Evolutionary conservation across 2,113 vertebrate genomes (phyloP).

Genomic region (Megalops atlanticus): DNA sequence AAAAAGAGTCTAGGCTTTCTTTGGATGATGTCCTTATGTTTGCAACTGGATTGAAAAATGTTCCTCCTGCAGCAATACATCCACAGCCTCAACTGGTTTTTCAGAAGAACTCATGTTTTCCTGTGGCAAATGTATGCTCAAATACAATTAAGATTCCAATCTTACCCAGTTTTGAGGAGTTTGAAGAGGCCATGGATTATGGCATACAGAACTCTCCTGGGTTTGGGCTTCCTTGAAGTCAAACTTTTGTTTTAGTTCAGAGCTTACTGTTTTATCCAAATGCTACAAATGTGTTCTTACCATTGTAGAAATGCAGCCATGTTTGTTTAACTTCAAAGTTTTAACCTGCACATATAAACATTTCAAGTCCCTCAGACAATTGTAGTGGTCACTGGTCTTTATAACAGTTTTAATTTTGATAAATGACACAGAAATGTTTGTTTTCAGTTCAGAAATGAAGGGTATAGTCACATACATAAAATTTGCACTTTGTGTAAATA

Average conservation of each 20-base stretch:
- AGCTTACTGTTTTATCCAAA: background rate
- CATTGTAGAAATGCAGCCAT: constrained; percentile 4
- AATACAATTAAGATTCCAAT: constrained; percentile 35
- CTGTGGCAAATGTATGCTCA: constrained; percentile 28
- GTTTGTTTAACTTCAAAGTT: background rate
- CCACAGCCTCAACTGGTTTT: constrained; percentile 22
- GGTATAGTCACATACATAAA: too few species aligned
- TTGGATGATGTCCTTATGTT: constrained; percentile 33
- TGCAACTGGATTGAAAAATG: constrained; percentile 23
- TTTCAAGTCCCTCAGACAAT: background rate
- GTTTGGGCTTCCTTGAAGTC: constrained; percentile 13
- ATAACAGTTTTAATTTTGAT: too few species aligned
- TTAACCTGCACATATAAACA: constrained; percentile 1
- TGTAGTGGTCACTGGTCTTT: too few species aligned
- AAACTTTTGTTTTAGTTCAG: background rate
- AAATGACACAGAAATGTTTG: constrained; percentile 3
- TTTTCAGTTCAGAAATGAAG: constrained; percentile 3
- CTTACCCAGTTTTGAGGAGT: constrained; percentile 21
- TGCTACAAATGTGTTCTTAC: constrained; percentile 1
- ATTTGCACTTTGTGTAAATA: too few species aligned
- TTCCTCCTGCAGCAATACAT: constrained; percentile 25
- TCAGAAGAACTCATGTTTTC: constrained; percentile 19
- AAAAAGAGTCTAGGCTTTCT: constrained; percentile 6
- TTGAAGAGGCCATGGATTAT: constrained; percentile 33
- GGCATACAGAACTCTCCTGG: constrained; percentile 4